phyloP scores from a whole-genome alignment of 2,797 vertebrate genomes.

The Fistularia commersonii region DNA sequence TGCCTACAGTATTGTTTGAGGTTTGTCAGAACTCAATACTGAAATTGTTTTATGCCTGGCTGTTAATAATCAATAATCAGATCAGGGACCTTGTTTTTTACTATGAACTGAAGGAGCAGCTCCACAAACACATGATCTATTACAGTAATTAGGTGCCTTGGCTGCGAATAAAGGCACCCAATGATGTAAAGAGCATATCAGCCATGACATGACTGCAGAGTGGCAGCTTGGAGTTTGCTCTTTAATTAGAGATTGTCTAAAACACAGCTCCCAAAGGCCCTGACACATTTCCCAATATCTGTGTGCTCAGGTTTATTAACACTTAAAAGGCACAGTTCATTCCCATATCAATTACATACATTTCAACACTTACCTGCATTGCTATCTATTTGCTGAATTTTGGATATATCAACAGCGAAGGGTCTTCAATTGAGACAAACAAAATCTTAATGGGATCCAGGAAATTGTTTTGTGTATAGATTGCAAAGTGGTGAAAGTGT shows the following conservation, averaged over 20 bases:
- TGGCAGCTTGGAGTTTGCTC: slow-evolving; percentile 69
- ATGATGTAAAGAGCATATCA: slow-evolving; percentile 93
- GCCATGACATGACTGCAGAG: slow-evolving; percentile 90
- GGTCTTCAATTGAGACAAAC: too few species aligned
- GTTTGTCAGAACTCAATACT: too few species aligned
- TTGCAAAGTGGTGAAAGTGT: too few species aligned
- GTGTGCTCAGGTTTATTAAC: slow-evolving; percentile 37
- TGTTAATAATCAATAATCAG: not conserved
- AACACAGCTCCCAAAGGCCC: slow-evolving; percentile 82
- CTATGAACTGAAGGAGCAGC: not conserved
- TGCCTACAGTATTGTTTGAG: too few species aligned
- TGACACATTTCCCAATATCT: slow-evolving; percentile 56
- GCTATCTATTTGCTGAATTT: too few species aligned
- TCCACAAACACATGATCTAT: slow-evolving; percentile 12
- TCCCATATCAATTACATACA: too few species aligned
- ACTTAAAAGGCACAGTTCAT: slow-evolving; percentile 23
- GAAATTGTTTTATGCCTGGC: too few species aligned
- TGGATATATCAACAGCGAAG: too few species aligned
- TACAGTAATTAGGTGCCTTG: slow-evolving; percentile 28
- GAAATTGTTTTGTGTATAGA: too few species aligned
- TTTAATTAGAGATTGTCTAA: slow-evolving; percentile 89
- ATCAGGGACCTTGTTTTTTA: too few species aligned
- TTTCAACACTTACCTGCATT: too few species aligned
- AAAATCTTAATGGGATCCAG: too few species aligned
- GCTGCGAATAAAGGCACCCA: slow-evolving; percentile 83